A percentile compares a stretch with the other conserved stretches of the same genome.
These are phyloP conservation scores for Nebria ingens DNA, from an alignment of 1,140 invertebrate species.

Conservation along the genomic window DNA sequence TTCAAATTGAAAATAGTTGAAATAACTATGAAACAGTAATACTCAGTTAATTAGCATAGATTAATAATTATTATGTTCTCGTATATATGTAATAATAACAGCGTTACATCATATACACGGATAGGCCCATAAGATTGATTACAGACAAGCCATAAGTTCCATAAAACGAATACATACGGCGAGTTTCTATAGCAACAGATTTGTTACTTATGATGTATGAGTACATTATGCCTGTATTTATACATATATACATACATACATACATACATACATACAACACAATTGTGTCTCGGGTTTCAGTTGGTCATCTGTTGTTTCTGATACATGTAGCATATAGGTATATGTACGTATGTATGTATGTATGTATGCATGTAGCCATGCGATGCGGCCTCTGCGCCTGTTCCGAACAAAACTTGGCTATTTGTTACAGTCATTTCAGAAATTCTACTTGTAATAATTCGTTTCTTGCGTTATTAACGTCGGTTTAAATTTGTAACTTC, in stretches of 20 bases:
- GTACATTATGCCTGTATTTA: neutral
- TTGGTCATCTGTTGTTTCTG: slow-evolving; percentile 1
- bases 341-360: neutral
- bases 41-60: neutral
- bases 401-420: slow-evolving; percentile 3
- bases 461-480: slow-evolving; percentile 8
- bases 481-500: slow-evolving; percentile 1
- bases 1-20: no score
- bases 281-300: slow-evolving; percentile 5
- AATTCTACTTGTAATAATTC: slow-evolving; percentile 7
- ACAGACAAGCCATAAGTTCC: neutral
- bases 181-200: slow-evolving; percentile 2
- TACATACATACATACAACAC: no score
- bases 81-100: slow-evolving; percentile 2
- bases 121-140: neutral
- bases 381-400: neutral
- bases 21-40: no score
- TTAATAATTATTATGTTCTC: slow-evolving; percentile 4
- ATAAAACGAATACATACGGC: neutral
- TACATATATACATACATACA: no score
- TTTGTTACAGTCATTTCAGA: slow-evolving; percentile 7
- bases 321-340: no score
- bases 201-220: slow-evolving; percentile 7
- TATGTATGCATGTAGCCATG: neutral
- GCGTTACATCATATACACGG: neutral